Conservation (phyloP, 2,113 vertebrate species). For the Tychaedon coryphoeus region DNA sequence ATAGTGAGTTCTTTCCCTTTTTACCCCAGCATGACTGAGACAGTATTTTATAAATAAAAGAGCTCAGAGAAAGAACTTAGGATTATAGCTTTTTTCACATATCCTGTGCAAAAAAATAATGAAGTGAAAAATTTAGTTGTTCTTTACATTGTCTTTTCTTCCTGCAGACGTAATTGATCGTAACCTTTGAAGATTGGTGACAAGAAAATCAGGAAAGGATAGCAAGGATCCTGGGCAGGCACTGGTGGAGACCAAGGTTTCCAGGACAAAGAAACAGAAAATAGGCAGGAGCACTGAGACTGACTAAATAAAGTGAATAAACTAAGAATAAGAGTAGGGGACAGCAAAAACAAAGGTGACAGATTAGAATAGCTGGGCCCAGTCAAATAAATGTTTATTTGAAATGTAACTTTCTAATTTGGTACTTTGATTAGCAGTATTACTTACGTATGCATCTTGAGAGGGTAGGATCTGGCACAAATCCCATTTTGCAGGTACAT, state of each 20-base stretch:
- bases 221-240: neutral
- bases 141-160: neutral
- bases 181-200: neutral
- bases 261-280: neutral
- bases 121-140: neutral
- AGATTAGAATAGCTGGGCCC: neutral
- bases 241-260: neutral
- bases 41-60: neutral
- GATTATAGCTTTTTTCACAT: neutral
- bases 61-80: neutral
- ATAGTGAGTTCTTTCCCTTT: too few species aligned
- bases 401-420: neutral
- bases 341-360: neutral
- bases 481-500: conserved; percentile 90
- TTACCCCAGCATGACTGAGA: too few species aligned
- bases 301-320: neutral
- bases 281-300: neutral
- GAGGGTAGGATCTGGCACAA: conserved; percentile 83
- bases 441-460: conserved; percentile 91
- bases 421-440: neutral
- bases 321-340: neutral
- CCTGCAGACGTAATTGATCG: neutral
- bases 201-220: neutral
- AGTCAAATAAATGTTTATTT: neutral
- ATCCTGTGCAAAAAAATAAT: neutral